Evolutionary conservation across 2,797 vertebrate species (phyloP).

Genomic region (Cyprinodon diabolis): DNA sequence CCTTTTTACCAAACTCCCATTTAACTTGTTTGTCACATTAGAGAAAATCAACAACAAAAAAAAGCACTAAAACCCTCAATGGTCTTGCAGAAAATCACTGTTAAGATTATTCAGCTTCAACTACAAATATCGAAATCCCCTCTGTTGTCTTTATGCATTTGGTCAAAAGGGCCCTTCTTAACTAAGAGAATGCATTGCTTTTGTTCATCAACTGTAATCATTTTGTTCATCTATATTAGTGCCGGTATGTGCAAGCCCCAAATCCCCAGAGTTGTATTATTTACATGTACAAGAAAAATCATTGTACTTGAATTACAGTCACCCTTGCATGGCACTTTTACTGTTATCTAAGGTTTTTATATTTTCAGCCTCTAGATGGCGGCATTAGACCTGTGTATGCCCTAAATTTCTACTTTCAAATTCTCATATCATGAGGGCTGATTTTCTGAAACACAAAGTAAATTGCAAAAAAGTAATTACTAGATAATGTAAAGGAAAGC

Average conservation of each 20-base stretch:
- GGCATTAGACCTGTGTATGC: constrained; percentile 68
- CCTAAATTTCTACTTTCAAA: constrained; percentile 21
- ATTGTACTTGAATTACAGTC: constrained; percentile 20
- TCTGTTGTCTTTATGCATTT: background rate
- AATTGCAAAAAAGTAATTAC: background rate
- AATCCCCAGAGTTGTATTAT: constrained; percentile 21
- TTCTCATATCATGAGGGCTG: constrained; percentile 29
- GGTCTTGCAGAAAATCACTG: background rate
- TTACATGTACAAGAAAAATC: constrained; percentile 20
- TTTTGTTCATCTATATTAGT: constrained; percentile 20
- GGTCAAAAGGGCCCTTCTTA: background rate
- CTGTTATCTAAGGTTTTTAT: background rate
- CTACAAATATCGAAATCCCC: background rate
- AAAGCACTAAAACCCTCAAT: too few species aligned
- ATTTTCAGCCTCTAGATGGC: constrained; percentile 75
- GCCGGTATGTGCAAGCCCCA: background rate
- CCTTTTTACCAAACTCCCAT: too few species aligned
- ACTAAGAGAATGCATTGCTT: background rate
- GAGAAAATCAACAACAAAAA: too few species aligned
- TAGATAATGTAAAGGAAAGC: too few species aligned
- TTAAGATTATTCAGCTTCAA: background rate
- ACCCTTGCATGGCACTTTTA: constrained; percentile 1
- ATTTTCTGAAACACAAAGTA: constrained; percentile 35
- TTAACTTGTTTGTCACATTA: too few species aligned
- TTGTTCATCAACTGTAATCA: constrained; percentile 17